These are phyloP conservation scores for Cheilosia impressa DNA, from an alignment of 2,888 invertebrate genomes.

Conservation along the genomic window DNA sequence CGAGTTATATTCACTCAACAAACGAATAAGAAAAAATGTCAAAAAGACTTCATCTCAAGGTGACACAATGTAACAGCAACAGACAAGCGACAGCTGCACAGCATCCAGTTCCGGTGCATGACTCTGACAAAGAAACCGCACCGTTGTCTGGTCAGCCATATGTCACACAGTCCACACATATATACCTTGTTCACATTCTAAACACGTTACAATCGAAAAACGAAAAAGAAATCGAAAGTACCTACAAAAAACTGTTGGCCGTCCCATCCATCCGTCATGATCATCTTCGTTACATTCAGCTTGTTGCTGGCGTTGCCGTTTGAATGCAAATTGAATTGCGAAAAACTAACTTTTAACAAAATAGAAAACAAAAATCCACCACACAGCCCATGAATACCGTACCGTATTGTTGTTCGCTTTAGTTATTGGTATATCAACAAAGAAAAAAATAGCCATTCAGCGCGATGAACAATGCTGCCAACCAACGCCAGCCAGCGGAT, in stretches of 20 bases:
- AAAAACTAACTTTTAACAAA: conserved; percentile 46
- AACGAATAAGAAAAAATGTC: background rate
- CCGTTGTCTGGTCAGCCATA: conserved; percentile 50
- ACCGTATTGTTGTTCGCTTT: background rate
- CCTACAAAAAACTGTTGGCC: conserved; percentile 17
- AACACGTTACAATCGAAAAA: conserved; percentile 54
- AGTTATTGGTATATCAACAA: conserved; percentile 1
- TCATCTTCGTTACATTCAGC: conserved; percentile 24
- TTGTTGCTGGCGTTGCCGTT: conserved; percentile 27
- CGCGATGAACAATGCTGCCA: conserved; percentile 12
- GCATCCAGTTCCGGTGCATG: conserved; percentile 58
- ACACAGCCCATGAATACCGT: conserved; percentile 41
- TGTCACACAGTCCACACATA: conserved; percentile 47
- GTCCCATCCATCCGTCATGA: conserved; percentile 4
- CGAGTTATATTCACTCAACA: background rate
- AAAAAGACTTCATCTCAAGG: conserved; percentile 18
- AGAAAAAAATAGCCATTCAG: conserved; percentile 38
- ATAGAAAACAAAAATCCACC: conserved; percentile 55
- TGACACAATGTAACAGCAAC: conserved; percentile 35
- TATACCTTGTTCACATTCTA: conserved; percentile 58
- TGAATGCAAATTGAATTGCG: conserved; percentile 71
- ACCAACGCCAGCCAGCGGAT: conserved; percentile 34
- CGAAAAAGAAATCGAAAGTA: conserved; percentile 67
- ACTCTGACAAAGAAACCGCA: conserved; percentile 53
- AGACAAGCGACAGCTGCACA: background rate